Base-by-base conservation (phyloP, 2,797 vertebrate genomes). In the Varecia variegata region DNA sequence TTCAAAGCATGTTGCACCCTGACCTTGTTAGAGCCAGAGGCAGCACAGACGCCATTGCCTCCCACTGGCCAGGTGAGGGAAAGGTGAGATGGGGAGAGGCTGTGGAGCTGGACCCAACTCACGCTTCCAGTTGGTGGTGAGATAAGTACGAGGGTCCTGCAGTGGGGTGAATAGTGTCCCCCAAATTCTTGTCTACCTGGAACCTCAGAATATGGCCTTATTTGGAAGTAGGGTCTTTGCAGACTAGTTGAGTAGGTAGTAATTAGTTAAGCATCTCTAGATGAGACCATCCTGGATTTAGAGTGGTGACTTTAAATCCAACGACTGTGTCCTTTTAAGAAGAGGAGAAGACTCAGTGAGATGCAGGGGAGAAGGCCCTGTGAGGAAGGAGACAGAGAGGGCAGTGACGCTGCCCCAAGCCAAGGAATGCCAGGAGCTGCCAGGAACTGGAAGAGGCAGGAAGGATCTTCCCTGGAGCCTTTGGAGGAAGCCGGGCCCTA, bases 301-400 rank as follows among this genome's bases (percentile, higher is more conserved):
- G 17, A 50, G 15, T 50, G 38, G 54, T 56, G 21, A 12, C 18
- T 15, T 54, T 43, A 14, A 18, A 50, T 3, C 45, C 18, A 56
- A 13, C 13, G 58, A n/a, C 52, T 32, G 45, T 21, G 12, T 54
- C 35, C 56, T 83, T 74, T 4, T 10, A 8, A 17, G n/a, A 93
- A 14, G 70, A 54, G 5, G 70, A 54, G 7, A 70, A 12, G 23
- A 70, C 35, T 68, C n/a, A 93, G 40, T 32, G 30, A 80, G 27
- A 76, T 15, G 65, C 3, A 3, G 9, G 23, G 56, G 47, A 45
- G 60, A 40, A 12, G n/a, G 23, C 50, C 23, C 0, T 0, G 2
- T 12, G 3, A n/a, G 58, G 71, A 18, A 15, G 45, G 71, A 77
- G 58, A 68, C 67, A 40, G 91, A 88, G 86, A 27, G 0, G 4